phyloP scores from a whole-genome alignment of 2,888 invertebrate genomes.

The Erynnis tages region DNA sequence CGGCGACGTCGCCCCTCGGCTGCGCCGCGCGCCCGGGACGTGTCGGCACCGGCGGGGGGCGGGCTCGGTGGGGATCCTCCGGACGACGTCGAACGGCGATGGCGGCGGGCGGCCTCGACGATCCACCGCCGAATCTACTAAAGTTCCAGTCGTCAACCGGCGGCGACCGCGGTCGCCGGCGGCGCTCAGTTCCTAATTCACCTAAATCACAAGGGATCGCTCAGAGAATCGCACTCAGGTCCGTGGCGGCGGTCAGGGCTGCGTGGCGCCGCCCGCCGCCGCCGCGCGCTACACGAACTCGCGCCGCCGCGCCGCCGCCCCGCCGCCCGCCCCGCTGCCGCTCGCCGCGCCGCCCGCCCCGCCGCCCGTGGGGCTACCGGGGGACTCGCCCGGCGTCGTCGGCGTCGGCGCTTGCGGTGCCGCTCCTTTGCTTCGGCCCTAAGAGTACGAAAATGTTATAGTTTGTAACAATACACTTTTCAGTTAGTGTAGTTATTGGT shows the following conservation, averaged over 20 bases:
- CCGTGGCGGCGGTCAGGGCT: conserved; percentile 2
- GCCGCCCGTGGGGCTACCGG: conserved; percentile 31
- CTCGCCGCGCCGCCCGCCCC: conserved; percentile 29
- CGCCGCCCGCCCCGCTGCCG: conserved; percentile 31
- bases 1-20: too few relatives aligned
- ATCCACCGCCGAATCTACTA: background rate
- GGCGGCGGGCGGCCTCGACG: background rate
- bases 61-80: too few relatives aligned
- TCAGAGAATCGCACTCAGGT: background rate
- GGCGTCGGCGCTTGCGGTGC: conserved; percentile 64
- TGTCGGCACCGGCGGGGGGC: background rate
- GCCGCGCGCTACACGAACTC: conserved; percentile 59
- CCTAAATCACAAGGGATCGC: too few relatives aligned
- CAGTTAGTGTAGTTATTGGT: too few relatives aligned
- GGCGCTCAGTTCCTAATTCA: background rate
- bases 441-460: conserved; percentile 17
- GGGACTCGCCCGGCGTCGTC: conserved; percentile 36
- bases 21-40: too few relatives aligned
- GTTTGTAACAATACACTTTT: too few relatives aligned
- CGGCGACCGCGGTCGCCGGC: too few relatives aligned
- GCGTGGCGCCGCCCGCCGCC: conserved; percentile 37
- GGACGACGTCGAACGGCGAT: conserved; percentile 11
- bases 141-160: background rate
- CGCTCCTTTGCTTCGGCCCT: conserved; percentile 69
- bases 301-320: conserved; percentile 44